phyloP scores from a whole-genome alignment of 2,888 invertebrate species.

The Drosophila subsilvestris region DNA sequence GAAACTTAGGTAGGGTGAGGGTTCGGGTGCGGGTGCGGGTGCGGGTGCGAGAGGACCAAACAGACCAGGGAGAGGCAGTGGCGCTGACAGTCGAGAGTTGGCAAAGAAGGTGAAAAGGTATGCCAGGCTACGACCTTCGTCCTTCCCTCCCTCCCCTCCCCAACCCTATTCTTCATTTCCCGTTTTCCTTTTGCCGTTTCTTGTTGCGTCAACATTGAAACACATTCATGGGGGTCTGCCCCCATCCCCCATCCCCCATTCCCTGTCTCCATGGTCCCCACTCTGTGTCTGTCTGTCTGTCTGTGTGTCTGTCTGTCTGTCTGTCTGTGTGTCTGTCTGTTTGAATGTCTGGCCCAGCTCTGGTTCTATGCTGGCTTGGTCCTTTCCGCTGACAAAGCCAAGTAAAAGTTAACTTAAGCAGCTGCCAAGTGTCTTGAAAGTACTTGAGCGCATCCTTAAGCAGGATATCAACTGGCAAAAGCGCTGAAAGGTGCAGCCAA shows the following conservation, averaged over 20 bases:
- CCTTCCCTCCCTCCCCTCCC: not conserved
- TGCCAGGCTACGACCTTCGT: constrained; percentile 37
- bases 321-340: not conserved
- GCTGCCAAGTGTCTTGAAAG: constrained; percentile 79
- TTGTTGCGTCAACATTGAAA: constrained; percentile 60
- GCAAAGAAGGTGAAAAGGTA: constrained; percentile 41
- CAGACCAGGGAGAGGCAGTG: not conserved
- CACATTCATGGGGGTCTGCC: constrained; percentile 41
- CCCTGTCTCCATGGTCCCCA: not conserved
- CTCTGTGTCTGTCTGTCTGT: not conserved
- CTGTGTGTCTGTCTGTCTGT: not conserved
- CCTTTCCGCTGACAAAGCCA: constrained; percentile 50
- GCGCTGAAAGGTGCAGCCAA: constrained; percentile 64
- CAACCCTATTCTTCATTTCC: not conserved
- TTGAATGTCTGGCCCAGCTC: not conserved
- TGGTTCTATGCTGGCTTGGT: constrained; percentile 10
- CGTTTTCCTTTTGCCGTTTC: constrained; percentile 25
- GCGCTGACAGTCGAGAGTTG: constrained; percentile 18
- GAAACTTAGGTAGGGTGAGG: not conserved
- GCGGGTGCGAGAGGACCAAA: constrained; percentile 7
- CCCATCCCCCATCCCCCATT: not conserved
- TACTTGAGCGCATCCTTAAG: constrained; percentile 81
- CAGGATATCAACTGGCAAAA: constrained; percentile 81
- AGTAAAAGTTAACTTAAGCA: constrained; percentile 78
- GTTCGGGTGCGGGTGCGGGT: not conserved